Conservation (phyloP, 2,888 invertebrate species). For the Resseliella maxima region DNA sequence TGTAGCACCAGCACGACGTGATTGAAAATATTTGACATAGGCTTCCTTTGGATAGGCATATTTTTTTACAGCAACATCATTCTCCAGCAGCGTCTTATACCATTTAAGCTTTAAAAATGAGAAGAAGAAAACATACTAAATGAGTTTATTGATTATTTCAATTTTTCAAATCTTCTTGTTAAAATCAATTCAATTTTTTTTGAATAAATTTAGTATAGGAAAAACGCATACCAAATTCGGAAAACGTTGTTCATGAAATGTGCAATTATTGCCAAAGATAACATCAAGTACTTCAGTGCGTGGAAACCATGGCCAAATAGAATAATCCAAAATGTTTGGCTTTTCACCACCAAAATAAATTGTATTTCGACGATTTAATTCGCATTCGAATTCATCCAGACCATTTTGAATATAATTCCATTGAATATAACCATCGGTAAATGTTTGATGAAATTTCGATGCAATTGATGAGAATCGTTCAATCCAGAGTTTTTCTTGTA, state of each 20-base stretch:
- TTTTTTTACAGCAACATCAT: slow-evolving; percentile 76
- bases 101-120: slow-evolving; percentile 72
- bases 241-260: slow-evolving; percentile 75
- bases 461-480: slow-evolving; percentile 62
- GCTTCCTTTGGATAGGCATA: slow-evolving; percentile 75
- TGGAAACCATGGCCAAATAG: slow-evolving; percentile 90
- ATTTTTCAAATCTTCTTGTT: slow-evolving; percentile 61
- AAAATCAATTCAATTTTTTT: slow-evolving; percentile 55
- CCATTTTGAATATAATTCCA: slow-evolving; percentile 71
- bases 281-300: slow-evolving; percentile 70
- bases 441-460: background rate
- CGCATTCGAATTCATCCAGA: slow-evolving; percentile 75
- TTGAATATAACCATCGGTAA: slow-evolving; percentile 62
- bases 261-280: slow-evolving; percentile 73
- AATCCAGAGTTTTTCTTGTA: slow-evolving; percentile 66
- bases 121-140: background rate
- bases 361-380: slow-evolving; percentile 73
- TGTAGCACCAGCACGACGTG: slow-evolving; percentile 74
- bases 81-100: slow-evolving; percentile 75
- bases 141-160: background rate
- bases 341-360: slow-evolving; percentile 76
- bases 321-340: slow-evolving; percentile 83
- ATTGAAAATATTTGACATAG: slow-evolving; percentile 78
- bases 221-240: slow-evolving; percentile 71
- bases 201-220: background rate